phyloP scores from a whole-genome alignment of 2,797 vertebrate species.

The Anguilla pacifica region DNA sequence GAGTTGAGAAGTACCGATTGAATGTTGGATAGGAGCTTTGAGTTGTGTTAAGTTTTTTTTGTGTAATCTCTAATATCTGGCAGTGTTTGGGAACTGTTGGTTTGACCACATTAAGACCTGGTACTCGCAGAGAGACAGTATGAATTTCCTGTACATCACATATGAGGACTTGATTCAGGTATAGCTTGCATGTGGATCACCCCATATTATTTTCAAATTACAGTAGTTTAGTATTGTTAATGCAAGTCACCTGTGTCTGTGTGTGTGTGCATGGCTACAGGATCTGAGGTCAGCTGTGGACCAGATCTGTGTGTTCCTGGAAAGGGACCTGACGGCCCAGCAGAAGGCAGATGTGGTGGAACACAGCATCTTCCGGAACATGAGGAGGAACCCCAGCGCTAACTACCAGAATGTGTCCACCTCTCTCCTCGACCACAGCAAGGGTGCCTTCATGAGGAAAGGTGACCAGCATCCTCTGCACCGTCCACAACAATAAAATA shows the following conservation, averaged over 20 bases:
- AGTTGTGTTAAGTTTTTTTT: not conserved
- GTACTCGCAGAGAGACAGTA: slow-evolving; percentile 58
- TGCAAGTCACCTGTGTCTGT: not conserved
- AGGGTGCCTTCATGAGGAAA: slow-evolving; percentile 64
- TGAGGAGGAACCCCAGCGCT: slow-evolving; percentile 63
- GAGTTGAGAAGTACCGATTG: not conserved
- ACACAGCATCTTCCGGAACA: slow-evolving; percentile 62
- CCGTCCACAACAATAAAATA: not conserved
- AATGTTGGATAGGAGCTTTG: not conserved
- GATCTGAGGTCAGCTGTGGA: slow-evolving; percentile 53
- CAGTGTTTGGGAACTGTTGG: slow-evolving; percentile 64
- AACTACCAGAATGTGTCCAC: slow-evolving; percentile 52
- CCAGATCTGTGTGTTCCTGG: slow-evolving; percentile 60
- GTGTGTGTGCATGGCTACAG: slow-evolving; percentile 39
- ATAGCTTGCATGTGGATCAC: slow-evolving; percentile 3
- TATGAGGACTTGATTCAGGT: slow-evolving; percentile 71
- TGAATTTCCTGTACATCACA: slow-evolving; percentile 65
- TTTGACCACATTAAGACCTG: slow-evolving; percentile 67
- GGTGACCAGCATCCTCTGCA: slow-evolving; percentile 41
- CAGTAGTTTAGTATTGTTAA: not conserved
- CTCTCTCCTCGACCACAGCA: slow-evolving; percentile 46
- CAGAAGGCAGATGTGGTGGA: slow-evolving; percentile 57
- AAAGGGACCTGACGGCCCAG: slow-evolving; percentile 56
- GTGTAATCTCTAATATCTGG: not conserved
- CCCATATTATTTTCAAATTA: not conserved